Base-by-base conservation (phyloP, 2,797 vertebrate species). In the Liparis tanakae region DNA sequence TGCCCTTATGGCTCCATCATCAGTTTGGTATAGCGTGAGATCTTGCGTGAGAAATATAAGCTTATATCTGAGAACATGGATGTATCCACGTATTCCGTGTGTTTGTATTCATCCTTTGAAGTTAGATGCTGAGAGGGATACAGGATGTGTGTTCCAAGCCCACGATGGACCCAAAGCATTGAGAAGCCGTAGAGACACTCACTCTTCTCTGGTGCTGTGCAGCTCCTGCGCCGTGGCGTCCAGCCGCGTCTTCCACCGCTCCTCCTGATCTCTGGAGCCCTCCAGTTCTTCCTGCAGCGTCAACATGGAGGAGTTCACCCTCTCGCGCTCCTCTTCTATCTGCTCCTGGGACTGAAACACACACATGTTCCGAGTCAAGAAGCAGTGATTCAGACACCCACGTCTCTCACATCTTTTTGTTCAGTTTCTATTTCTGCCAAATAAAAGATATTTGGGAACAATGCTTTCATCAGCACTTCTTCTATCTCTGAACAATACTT, bases 241-340 rank as follows among this genome's bases (percentile, higher is more conserved):
- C 84, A 96, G 94, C 93, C 96, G 91, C 43, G 58, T 93, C 90
- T 92, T 95, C 97, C 96, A 98, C 74, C 94, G 92, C 12, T 92
- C 86, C 0, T 90, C 93, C 82, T 96, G 94, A 63, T 96, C 94
- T 0, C 89, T 84, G 75, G 93, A 94, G 90, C 94, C 93, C 67
- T 96, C 95, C 86, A 98, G 94, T 86, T 98, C 96, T 7, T 91
- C 92, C 88, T 96, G 96, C 79, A 98, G 90, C 48, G 88, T 93
- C 63, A 94, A 79, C 50, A 99, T 89, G 34, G 96, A 91, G 0
- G 85, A 6, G 5, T 95, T 96, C 65, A 98, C 96, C 79, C 94
- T 94, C 93, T 97, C 94, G 57, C 94, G 92, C 93, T 98, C 97
- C 0, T 94, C 92, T 74, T 98, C 97, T 22, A 98, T 91, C 55